These are phyloP conservation scores for Passer montanus DNA, from an alignment of 2,113 vertebrate genomes.

Conservation along the genomic window DNA sequence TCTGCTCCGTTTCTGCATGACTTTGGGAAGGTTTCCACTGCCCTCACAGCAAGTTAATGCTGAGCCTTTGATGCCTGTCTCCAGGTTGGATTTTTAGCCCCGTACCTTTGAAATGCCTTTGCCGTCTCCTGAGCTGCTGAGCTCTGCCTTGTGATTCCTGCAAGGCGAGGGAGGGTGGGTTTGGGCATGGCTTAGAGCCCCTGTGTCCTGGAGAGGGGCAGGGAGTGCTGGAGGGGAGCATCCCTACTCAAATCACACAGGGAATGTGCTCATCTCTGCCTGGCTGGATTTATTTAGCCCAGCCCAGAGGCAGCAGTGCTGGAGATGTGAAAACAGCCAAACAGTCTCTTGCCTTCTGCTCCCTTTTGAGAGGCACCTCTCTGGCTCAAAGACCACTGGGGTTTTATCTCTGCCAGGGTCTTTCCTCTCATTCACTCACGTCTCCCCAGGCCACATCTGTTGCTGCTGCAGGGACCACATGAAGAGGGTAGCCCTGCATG, in stretches of 20 bases:
- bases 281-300: not conserved
- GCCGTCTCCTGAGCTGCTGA: not conserved
- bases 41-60: not conserved
- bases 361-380: not conserved
- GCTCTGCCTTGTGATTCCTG: not conserved
- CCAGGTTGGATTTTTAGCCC: not conserved
- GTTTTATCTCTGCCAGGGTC: not conserved
- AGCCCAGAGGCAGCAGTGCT: not conserved
- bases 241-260: rapidly evolving
- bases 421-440: not conserved
- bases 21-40: slow-evolving; percentile 11
- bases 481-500: not conserved
- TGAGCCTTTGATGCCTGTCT: not conserved
- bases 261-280: not conserved
- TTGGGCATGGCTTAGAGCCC: not conserved
- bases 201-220: not conserved
- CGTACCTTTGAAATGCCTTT: not conserved
- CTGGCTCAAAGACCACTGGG: not conserved
- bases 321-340: not conserved
- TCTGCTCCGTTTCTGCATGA: not conserved
- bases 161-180: rapidly evolving
- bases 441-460: not conserved
- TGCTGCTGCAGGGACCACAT: not conserved
- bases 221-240: not conserved
- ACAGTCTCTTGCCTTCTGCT: not conserved